Evolutionary conservation across 1,140 invertebrate genomes (phyloP).

Genomic region (Riptortus pedestris): DNA sequence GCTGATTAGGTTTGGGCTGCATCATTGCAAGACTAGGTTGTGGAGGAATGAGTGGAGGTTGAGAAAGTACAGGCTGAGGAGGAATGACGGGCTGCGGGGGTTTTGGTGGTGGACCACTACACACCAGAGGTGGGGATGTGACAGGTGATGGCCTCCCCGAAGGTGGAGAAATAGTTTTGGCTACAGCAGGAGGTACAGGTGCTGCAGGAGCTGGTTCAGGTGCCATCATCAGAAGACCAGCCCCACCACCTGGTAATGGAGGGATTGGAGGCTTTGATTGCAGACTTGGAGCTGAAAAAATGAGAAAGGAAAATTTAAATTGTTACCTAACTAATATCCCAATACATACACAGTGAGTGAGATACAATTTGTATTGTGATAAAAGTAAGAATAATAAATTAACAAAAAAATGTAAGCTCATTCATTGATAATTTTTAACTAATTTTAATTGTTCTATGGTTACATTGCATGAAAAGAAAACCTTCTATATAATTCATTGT

Average conservation of each 20-base stretch:
- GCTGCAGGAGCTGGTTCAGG: slow-evolving; percentile 28
- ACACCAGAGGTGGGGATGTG: slow-evolving; percentile 17
- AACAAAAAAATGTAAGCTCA: too few relatives aligned
- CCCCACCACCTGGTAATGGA: background rate
- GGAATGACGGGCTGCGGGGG: slow-evolving; percentile 34
- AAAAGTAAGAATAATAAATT: too few relatives aligned
- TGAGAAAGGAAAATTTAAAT: background rate
- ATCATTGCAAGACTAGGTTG: slow-evolving; percentile 31
- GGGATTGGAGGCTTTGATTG: slow-evolving; percentile 32
- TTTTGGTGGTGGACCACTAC: slow-evolving; percentile 30
- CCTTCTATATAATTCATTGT: too few relatives aligned
- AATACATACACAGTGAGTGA: too few relatives aligned
- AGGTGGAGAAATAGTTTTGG: slow-evolving; percentile 29
- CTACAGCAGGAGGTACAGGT: slow-evolving; percentile 34
- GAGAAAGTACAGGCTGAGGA: slow-evolving; percentile 28
- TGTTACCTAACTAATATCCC: too few relatives aligned
- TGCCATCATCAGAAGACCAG: slow-evolving; percentile 12
- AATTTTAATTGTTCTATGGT: too few relatives aligned
- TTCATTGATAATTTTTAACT: too few relatives aligned
- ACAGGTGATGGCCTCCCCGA: slow-evolving; percentile 17
- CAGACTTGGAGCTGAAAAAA: slow-evolving; percentile 13
- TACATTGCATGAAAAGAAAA: too few relatives aligned
- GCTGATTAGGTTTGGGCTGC: slow-evolving; percentile 28
- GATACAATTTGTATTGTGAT: too few relatives aligned
- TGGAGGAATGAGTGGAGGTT: slow-evolving; percentile 30